Conservation (phyloP, 1,140 invertebrate species). For the Ylistrum balloti region DNA sequence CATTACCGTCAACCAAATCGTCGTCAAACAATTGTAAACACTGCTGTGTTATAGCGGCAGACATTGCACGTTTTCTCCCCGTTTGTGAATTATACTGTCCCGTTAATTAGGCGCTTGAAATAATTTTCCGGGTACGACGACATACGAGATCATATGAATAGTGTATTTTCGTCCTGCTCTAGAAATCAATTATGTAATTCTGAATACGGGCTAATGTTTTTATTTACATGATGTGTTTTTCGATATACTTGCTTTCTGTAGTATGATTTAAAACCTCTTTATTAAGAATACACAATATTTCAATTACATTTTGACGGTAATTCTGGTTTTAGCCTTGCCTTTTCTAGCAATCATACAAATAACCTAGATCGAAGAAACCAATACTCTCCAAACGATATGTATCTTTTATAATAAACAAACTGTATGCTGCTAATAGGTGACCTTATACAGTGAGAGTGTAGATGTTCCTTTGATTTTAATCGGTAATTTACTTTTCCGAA, state of each 20-base stretch:
- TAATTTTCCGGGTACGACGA: not conserved
- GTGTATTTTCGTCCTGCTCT: too few species aligned
- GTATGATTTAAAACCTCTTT: too few species aligned
- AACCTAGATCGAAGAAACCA: not conserved
- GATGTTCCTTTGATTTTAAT: too few species aligned
- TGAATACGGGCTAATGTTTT: too few species aligned
- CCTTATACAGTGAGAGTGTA: too few species aligned
- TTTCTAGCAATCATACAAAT: not conserved
- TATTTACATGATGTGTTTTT: too few species aligned
- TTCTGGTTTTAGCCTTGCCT: not conserved
- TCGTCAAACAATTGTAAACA: not conserved
- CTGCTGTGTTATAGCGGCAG: not conserved
- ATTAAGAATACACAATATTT: too few species aligned
- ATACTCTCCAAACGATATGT: not conserved
- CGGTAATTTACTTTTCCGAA: too few species aligned
- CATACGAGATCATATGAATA: not conserved
- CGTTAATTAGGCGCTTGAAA: not conserved
- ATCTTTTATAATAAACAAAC: too few species aligned
- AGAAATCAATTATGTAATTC: not conserved
- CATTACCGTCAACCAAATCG: not conserved
- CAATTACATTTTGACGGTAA: too few species aligned
- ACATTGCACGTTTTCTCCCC: not conserved
- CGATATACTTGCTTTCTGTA: too few species aligned
- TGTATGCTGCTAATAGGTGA: not conserved
- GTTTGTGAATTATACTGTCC: too few species aligned